Conservation (phyloP, 35 echinoderm and acorn worm genomes). For the Holothuria glaberrima region DNA sequence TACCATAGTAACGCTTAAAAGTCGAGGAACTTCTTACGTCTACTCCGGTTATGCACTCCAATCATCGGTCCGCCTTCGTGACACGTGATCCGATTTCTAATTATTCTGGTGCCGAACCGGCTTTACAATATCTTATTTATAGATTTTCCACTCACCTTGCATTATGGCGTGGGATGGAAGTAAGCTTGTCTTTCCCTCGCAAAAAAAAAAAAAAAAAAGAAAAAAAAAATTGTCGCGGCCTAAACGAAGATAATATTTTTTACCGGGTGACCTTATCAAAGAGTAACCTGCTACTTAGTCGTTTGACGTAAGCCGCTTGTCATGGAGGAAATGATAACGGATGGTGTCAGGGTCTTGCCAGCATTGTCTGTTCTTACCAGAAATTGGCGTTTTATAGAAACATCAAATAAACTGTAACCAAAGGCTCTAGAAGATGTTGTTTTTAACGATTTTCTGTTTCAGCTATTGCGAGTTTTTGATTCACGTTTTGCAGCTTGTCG, state of each 20-base stretch:
- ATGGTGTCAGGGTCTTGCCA: not conserved
- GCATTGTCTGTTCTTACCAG: not conserved
- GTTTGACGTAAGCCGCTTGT: constrained; percentile 37
- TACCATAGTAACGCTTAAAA: constrained; percentile 80
- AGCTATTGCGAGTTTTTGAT: too few species aligned
- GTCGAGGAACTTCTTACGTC: constrained; percentile 69
- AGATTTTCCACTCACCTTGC: constrained; percentile 32
- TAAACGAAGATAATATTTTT: constrained; percentile 29
- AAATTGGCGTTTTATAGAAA: constrained; percentile 53
- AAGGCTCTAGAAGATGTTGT: constrained; percentile 15
- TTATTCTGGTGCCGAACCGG: constrained; percentile 39
- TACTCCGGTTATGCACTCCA: constrained; percentile 90
- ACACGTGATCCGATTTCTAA: constrained; percentile 8
- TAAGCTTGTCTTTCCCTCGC: not conserved
- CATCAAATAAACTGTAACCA: constrained; percentile 36
- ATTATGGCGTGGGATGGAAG: constrained; percentile 10
- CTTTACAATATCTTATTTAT: constrained; percentile 26
- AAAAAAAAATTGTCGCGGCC: not conserved
- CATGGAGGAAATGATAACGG: constrained; percentile 29
- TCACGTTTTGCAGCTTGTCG: too few species aligned
- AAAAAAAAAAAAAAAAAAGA: not conserved
- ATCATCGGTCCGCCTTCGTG: constrained; percentile 62
- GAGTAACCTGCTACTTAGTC: constrained; percentile 26
- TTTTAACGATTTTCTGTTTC: constrained; percentile 40
- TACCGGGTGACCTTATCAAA: constrained; percentile 53